These are phyloP conservation scores for Andricus quercusramuli DNA, from an alignment of 2,888 invertebrate genomes.

Conservation along the genomic window DNA sequence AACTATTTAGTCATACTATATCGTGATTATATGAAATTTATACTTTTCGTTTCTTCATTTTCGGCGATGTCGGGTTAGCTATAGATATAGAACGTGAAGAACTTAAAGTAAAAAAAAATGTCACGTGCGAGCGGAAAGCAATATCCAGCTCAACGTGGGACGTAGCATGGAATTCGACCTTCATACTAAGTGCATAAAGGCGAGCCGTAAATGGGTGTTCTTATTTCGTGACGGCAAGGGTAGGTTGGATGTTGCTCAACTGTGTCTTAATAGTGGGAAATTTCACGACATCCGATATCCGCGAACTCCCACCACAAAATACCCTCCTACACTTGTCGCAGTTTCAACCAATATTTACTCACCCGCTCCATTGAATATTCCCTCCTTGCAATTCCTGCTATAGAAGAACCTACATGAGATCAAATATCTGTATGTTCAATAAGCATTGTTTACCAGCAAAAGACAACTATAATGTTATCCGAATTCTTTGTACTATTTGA, in stretches of 20 bases:
- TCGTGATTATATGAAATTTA: not conserved
- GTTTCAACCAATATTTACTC: slow-evolving; percentile 75
- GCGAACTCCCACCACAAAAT: slow-evolving; percentile 46
- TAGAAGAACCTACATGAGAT: not conserved
- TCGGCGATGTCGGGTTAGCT: not conserved
- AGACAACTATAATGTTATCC: not conserved
- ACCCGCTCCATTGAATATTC: slow-evolving; percentile 73
- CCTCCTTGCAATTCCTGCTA: slow-evolving; percentile 60
- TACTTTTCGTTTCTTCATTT: not conserved
- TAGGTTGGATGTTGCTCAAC: slow-evolving; percentile 44
- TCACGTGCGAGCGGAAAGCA: not conserved
- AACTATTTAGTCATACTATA: no score
- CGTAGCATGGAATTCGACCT: slow-evolving; percentile 51
- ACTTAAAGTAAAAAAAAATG: not conserved
- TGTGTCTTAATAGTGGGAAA: slow-evolving; percentile 61
- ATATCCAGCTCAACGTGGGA: not conserved
- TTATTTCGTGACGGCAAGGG: slow-evolving; percentile 37
- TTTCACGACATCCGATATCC: slow-evolving; percentile 64
- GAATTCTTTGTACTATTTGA: not conserved
- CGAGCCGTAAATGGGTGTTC: slow-evolving; percentile 52
- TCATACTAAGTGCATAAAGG: slow-evolving; percentile 53
- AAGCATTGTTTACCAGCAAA: not conserved
- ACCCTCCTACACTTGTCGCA: slow-evolving; percentile 50
- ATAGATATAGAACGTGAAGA: not conserved
- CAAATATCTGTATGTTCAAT: not conserved